A percentile compares a stretch with the other conserved stretches of the same genome.
Evolutionary conservation across 1,140 invertebrate species (phyloP).

Genomic region (Sinella curviseta): DNA sequence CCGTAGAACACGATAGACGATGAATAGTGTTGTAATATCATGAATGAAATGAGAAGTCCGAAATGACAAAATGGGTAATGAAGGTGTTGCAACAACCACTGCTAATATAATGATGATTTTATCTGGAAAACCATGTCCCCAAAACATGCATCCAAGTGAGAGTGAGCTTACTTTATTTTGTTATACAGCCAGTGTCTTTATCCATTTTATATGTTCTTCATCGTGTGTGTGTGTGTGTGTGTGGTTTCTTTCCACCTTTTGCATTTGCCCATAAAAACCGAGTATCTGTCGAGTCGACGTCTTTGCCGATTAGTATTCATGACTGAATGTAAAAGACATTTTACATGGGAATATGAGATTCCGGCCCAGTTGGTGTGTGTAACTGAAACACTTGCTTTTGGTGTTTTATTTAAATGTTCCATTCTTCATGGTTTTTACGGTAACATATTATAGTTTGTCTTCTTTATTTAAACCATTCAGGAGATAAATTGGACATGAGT

Average conservation of each 20-base stretch:
- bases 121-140: no score
- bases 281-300: not conserved
- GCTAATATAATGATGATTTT: no score
- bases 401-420: not conserved
- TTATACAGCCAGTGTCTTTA: no score
- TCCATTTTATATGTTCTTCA: no score
- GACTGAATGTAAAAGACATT: not conserved
- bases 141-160: no score
- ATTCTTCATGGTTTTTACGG: not conserved
- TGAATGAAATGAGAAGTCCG: not conserved
- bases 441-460: not conserved
- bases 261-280: no score
- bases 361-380: not conserved
- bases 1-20: not conserved
- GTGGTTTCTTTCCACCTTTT: no score
- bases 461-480: not conserved
- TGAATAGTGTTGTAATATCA: not conserved
- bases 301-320: constrained; percentile 11
- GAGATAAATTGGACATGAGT: not conserved
- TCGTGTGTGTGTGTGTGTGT: no score
- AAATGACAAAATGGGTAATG: not conserved
- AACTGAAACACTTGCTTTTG: not conserved
- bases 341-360: not conserved
- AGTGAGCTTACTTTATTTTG: no score
- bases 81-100: not conserved